These are phyloP conservation scores for Littorina saxatilis DNA, from an alignment of 1,140 invertebrate genomes.

Conservation along the genomic window DNA sequence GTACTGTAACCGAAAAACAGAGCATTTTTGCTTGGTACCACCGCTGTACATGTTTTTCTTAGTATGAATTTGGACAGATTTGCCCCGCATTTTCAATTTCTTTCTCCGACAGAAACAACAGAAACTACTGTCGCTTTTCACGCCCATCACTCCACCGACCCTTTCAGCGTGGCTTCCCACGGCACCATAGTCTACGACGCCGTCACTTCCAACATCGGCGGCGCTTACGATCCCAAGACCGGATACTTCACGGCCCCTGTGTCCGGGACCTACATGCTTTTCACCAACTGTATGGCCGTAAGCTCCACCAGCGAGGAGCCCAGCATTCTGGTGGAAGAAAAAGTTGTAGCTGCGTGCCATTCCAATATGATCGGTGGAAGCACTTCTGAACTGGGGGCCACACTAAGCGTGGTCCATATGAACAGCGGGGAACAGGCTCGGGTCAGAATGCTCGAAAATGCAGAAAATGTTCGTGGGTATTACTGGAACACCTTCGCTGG, in stretches of 20 bases:
- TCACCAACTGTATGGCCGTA: slow-evolving; percentile 42
- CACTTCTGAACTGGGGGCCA: background rate
- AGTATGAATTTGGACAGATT: too few relatives aligned
- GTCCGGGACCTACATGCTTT: slow-evolving; percentile 45
- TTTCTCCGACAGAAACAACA: background rate
- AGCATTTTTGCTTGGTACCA: too few relatives aligned
- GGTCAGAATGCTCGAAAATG: background rate
- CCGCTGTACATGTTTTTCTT: too few relatives aligned
- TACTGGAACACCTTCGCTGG: slow-evolving; percentile 11
- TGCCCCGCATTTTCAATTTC: too few relatives aligned
- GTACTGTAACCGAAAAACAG: too few relatives aligned
- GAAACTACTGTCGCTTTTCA: slow-evolving; percentile 35
- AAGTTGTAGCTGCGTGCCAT: background rate
- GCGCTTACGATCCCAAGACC: slow-evolving; percentile 25
- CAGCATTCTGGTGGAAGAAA: background rate
- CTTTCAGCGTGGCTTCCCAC: slow-evolving; percentile 39
- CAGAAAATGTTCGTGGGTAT: background rate
- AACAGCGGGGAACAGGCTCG: background rate
- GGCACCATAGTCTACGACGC: slow-evolving; percentile 49
- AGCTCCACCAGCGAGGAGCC: background rate
- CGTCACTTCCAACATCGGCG: slow-evolving; percentile 46
- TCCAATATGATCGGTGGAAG: background rate
- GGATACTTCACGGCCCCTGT: slow-evolving; percentile 45
- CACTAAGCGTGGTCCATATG: background rate
- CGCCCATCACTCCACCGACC: slow-evolving; percentile 45